Evolutionary conservation across 1,140 invertebrate species (phyloP).

Genomic region (Gryllus bimaculatus): DNA sequence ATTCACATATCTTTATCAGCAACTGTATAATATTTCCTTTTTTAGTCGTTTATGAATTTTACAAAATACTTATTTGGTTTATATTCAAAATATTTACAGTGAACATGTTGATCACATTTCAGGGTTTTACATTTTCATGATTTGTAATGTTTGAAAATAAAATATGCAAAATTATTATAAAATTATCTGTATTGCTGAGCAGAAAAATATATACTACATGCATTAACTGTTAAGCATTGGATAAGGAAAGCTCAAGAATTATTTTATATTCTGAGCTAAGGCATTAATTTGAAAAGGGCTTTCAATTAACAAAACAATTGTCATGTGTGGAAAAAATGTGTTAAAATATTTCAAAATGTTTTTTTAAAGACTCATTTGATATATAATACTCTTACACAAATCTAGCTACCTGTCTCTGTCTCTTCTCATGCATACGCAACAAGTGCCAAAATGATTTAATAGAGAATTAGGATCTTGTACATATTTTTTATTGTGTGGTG

Average conservation of each 20-base stretch:
- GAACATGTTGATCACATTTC: no score
- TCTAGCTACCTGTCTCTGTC: background rate
- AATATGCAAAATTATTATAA: no score
- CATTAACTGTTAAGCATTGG: no score
- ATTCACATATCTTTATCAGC: background rate
- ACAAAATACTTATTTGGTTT: no score
- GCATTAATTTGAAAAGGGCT: background rate
- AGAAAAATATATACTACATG: no score
- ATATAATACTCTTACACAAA: background rate
- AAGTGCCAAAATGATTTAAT: constrained; percentile 5
- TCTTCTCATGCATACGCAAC: background rate
- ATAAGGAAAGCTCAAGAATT: no score
- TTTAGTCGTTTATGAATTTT: background rate
- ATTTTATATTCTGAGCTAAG: background rate
- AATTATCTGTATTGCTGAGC: no score
- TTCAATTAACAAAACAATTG: background rate
- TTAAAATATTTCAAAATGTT: background rate
- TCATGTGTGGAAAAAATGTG: background rate
- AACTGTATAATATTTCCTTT: background rate
- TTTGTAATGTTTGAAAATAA: no score
- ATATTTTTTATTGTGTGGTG: constrained; percentile 5
- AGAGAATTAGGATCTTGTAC: background rate
- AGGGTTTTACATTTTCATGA: no score
- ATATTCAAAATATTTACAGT: no score
- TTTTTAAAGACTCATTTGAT: background rate